Conservation (phyloP, 2,888 invertebrate species). For the Rhyacophila evoluta region DNA sequence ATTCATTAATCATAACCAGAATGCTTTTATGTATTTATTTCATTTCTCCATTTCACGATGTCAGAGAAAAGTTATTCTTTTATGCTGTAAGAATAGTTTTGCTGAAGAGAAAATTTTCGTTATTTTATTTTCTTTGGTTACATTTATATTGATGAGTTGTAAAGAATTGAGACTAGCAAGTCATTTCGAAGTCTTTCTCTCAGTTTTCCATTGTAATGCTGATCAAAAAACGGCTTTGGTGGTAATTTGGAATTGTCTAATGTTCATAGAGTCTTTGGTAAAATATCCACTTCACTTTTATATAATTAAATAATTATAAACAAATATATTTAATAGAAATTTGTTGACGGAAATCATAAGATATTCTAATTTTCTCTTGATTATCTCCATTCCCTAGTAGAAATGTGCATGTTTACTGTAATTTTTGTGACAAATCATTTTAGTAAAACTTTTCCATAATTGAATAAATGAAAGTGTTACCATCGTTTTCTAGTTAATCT, state of each 20-base stretch:
- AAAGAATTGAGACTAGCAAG: neutral
- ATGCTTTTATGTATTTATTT: neutral
- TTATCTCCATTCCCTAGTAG: too few species aligned
- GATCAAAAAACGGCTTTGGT: neutral
- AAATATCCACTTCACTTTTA: too few species aligned
- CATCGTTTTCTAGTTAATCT: too few species aligned
- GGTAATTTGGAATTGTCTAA: neutral
- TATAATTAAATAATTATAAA: too few species aligned
- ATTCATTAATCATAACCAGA: neutral
- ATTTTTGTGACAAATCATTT: too few species aligned
- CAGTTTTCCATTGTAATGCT: neutral
- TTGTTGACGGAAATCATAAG: too few species aligned
- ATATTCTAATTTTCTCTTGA: too few species aligned
- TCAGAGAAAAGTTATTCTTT: neutral
- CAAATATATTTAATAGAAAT: too few species aligned
- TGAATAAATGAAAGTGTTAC: too few species aligned
- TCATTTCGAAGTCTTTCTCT: neutral
- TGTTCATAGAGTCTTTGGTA: too few species aligned
- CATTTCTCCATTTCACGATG: neutral
- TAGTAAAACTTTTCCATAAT: too few species aligned
- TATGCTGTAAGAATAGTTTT: neutral
- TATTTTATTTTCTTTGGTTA: neutral
- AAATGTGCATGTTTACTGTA: too few species aligned
- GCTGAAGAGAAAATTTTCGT: neutral
- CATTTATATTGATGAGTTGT: neutral